A percentile compares a stretch with the other conserved stretches of the same genome.
Conservation (phyloP, 2,888 invertebrate genomes). For the Xanthorhoe spadicearia region DNA sequence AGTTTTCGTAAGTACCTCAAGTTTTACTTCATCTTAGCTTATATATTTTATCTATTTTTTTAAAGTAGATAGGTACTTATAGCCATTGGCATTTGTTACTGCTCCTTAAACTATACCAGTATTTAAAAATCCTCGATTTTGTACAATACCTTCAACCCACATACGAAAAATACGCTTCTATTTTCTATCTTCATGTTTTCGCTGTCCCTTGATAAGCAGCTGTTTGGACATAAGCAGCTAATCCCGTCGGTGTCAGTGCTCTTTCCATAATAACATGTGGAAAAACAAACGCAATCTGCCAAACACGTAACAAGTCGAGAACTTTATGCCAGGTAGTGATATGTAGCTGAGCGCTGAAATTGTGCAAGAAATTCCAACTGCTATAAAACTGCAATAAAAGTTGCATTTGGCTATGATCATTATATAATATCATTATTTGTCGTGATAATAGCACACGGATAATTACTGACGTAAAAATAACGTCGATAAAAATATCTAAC, state of each 20-base stretch:
- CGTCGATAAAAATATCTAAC: too few species aligned
- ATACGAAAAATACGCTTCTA: neutral
- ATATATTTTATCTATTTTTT: too few species aligned
- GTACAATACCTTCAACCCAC: neutral
- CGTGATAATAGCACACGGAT: too few species aligned
- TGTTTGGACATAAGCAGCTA: conserved; percentile 53
- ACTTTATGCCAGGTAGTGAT: conserved; percentile 55
- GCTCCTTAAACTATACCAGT: neutral
- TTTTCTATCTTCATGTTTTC: conserved; percentile 40
- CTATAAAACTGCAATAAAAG: too few species aligned
- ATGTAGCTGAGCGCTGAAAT: too few species aligned
- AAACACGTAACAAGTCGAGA: conserved; percentile 76
- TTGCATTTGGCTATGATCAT: too few species aligned
- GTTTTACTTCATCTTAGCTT: too few species aligned
- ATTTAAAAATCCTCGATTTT: neutral
- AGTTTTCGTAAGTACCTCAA: too few species aligned
- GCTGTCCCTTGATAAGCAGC: conserved; percentile 45
- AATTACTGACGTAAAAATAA: too few species aligned
- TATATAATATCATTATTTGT: too few species aligned
- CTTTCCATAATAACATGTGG: conserved; percentile 74
- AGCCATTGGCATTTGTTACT: neutral
- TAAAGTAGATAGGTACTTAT: neutral
- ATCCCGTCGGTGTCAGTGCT: conserved; percentile 58
- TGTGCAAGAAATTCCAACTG: too few species aligned
- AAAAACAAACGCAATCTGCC: conserved; percentile 80